phyloP scores from a whole-genome alignment of 1,140 invertebrate genomes.

The Ips nitidus region DNA sequence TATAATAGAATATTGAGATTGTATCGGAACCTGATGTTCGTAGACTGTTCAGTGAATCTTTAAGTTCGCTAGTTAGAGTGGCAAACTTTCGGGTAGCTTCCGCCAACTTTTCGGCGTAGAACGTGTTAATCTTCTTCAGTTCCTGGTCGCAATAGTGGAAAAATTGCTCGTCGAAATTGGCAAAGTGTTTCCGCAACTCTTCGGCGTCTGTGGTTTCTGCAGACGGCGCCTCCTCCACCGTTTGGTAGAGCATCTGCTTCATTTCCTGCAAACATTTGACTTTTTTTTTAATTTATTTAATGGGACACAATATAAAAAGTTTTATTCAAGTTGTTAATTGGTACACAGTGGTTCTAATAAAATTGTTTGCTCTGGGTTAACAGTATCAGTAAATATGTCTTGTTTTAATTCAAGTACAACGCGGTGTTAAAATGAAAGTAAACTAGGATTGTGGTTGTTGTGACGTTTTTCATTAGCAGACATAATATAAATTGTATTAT shows the following conservation, averaged over 20 bases:
- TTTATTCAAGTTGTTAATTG: no score
- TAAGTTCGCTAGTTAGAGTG: constrained; percentile 72
- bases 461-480: no score
- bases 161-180: constrained; percentile 83
- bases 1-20: neutral
- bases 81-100: constrained; percentile 83
- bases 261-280: constrained; percentile 60
- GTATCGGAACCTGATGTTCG: constrained; percentile 52
- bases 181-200: constrained; percentile 70
- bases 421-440: no score
- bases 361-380: no score
- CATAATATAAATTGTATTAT: no score
- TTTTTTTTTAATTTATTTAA: no score
- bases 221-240: constrained; percentile 72
- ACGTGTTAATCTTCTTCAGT: constrained; percentile 84
- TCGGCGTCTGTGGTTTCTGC: constrained; percentile 68
- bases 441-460: no score
- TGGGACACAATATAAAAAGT: no score
- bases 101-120: constrained; percentile 87
- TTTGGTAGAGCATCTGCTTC: constrained; percentile 73
- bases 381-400: no score
- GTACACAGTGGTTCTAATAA: no score
- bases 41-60: constrained; percentile 53
- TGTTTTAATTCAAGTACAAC: no score
- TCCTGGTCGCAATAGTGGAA: constrained; percentile 85